Conservation (phyloP, 2,113 vertebrate genomes). For the Pelecanus crispus region DNA sequence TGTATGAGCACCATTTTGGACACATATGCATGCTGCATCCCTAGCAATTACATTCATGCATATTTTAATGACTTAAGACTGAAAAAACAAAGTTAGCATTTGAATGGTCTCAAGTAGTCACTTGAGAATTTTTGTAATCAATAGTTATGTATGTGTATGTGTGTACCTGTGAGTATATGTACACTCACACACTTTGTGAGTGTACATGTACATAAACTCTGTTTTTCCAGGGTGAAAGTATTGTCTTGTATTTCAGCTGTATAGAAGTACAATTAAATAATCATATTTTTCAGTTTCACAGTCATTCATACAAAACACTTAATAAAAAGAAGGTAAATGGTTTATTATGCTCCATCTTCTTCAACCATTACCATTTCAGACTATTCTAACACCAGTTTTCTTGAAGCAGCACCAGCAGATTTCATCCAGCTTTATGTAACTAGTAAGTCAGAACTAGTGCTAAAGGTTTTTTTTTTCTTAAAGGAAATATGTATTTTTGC, state of each 20-base stretch:
- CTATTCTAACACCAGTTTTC: not conserved
- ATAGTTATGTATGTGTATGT: not conserved
- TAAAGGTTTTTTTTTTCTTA: not conserved
- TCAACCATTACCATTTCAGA: not conserved
- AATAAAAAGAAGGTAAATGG: not conserved
- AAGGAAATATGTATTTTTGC: not conserved
- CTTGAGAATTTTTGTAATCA: not conserved
- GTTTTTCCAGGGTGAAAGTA: not conserved
- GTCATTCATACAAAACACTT: not conserved
- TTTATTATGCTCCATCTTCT: not conserved
- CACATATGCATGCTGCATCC: not conserved
- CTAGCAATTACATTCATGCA: conserved; percentile 9
- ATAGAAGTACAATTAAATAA: not conserved
- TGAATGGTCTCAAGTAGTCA: not conserved
- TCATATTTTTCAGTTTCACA: not conserved
- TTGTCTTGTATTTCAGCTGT: not conserved
- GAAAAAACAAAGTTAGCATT: not conserved
- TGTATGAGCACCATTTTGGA: not conserved
- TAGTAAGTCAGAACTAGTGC: not conserved
- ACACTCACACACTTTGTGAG: not conserved
- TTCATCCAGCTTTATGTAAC: not conserved
- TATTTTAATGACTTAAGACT: conserved; percentile 33
- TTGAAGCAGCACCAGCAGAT: not conserved
- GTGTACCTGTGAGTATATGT: not conserved
- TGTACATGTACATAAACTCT: too few species aligned